Base-by-base conservation (phyloP, 2,113 vertebrate species). In the Austrofundulus limnaeus region DNA sequence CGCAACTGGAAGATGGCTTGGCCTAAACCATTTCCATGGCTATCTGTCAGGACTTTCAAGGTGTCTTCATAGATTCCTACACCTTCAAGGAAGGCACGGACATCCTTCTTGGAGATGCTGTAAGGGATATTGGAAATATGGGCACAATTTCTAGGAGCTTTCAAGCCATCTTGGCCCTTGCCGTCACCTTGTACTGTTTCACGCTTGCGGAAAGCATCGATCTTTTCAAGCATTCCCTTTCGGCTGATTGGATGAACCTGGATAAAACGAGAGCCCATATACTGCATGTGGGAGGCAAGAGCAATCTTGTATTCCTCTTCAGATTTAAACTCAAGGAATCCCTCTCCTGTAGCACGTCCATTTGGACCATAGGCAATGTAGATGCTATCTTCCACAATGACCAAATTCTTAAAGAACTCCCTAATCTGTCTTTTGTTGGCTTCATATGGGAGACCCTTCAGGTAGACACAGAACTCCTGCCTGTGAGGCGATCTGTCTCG, bases 51-150 rank as follows among this genome's bases (percentile, higher is more conserved):
- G 76, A 99, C 93, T 63, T 97, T 96, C 4, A 99, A 87, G 63
- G 94, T 93, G 65, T 91, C 96, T 79, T 99, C 96, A 72, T 96
- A 96, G 66, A 98, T 81, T 24, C 93, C 93, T 65, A 98, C 92
- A 53, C 95, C 96, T 65, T 98, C 96, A 41, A 98, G 80, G 86
- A 99, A 99, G 39, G 94, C 94, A 76, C 95, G 92, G 47, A 98
- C 91, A 79, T 98, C 97, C 82, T 96, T 94, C 88, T 96, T 98
- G 53, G 94, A 94, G 64, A 98, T 94, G 63, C 95, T 98, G 87
- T 98, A 99, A 5, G 97, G 97, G 78, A 98, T 95, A 91, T 98
- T 98, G 75, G 95, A 95, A 74, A 99, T 95, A 78, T 98, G 97
- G 0, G 93, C 95, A 77, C 95, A 99, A 60, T 93, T 80, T 70